Evolutionary conservation across 2,113 vertebrate species (phyloP).

Genomic region (Gobius niger): DNA sequence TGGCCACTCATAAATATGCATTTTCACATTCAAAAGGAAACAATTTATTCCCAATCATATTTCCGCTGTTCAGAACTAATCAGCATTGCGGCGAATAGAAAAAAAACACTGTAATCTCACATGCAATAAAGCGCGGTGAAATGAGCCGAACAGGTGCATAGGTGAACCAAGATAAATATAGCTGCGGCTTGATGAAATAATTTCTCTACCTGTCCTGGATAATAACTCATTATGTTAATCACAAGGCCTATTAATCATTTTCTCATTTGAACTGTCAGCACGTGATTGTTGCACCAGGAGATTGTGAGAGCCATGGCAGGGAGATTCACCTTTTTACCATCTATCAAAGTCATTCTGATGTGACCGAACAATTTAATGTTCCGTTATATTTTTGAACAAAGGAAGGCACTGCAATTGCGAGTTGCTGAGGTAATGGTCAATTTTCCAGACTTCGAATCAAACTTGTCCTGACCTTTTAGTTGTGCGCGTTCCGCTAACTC

Average conservation of each 20-base stretch:
- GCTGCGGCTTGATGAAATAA: slow-evolving; percentile 70
- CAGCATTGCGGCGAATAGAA: slow-evolving; percentile 49
- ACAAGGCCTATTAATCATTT: slow-evolving; percentile 72
- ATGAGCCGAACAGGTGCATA: slow-evolving; percentile 71
- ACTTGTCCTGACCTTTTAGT: no score
- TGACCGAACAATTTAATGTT: not conserved
- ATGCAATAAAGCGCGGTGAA: slow-evolving; percentile 59
- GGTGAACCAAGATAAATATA: slow-evolving; percentile 74
- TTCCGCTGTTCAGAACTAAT: slow-evolving; percentile 61
- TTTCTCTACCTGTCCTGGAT: slow-evolving; percentile 74
- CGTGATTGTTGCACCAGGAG: slow-evolving; percentile 61
- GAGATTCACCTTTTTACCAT: slow-evolving; percentile 59
- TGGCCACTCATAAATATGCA: slow-evolving; percentile 48
- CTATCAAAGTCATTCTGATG: slow-evolving; percentile 50
- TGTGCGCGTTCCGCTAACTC: no score
- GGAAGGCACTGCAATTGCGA: not conserved
- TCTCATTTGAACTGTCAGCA: slow-evolving; percentile 75
- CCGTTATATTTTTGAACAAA: not conserved
- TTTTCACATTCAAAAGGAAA: slow-evolving; percentile 52
- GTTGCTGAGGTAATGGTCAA: no score
- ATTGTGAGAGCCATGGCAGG: slow-evolving; percentile 43
- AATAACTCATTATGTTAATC: slow-evolving; percentile 77
- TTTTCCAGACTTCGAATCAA: no score
- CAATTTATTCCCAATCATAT: slow-evolving; percentile 45
- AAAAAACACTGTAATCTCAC: slow-evolving; percentile 53